Evolutionary conservation across 2,797 vertebrate species (phyloP), one percentile per base, ranked within the genome.

Genomic region (Zenarchopterus dispar): DNA sequence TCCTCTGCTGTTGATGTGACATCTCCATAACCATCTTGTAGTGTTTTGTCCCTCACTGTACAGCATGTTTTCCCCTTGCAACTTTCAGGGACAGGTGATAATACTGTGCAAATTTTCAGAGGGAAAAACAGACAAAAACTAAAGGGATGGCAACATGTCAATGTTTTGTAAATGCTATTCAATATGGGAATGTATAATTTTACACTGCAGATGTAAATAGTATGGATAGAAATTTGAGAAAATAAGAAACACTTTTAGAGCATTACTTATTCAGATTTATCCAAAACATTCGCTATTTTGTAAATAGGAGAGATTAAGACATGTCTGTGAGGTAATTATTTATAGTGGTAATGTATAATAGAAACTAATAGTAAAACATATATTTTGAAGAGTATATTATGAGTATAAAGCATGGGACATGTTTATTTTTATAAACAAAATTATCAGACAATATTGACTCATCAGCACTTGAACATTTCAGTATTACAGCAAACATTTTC

Each of bases 371-470:
- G 90, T 81, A 85, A 91, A 90, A 87, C 75, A 75, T 93, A 93
- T 94, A 94, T 93, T 94, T 94, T 93, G 93, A 88, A 87, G 84
- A 91, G 65, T 89, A 92, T 91, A 90, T 85, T 84, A 89, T 75
- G 63, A 90, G 67, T 81, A 90, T 89, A 90, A 87, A 91, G 92
- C 93, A 93, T 94, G 93, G 75, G 79, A 91, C 85, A 80, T 92
- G 88, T 92, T 93, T 94, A 94, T 94, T 94, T 95, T 95, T 94
- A 91, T 94, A 94, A 92, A 86, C 75, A 81, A 74, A 88, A 82
- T 64, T 73, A 88, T 87, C 52, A 70, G 73, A 85, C 64, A 73
- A 75, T 75, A 59, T 86, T 85, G 58, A 75, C 49, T 76, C 84
- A 87, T 89, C 74, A 78, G 56, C 80, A 83, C 80, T 72, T 77